Evolutionary conservation across 2,888 invertebrate species (phyloP), one percentile per base, ranked within the genome.

Genomic region (Ornithoptera priamus): DNA sequence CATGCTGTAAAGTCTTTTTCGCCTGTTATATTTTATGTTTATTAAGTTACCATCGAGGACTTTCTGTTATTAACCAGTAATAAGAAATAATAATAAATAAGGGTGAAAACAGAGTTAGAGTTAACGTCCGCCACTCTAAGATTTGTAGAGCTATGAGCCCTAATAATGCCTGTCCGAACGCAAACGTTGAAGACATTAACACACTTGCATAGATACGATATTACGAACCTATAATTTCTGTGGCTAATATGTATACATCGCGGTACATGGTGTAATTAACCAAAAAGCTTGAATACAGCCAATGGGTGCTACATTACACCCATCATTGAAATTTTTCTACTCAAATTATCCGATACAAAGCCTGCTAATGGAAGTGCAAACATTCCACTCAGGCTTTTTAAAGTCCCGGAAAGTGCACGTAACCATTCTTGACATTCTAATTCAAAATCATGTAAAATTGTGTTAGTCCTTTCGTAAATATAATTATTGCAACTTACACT

Each of bases 191-290:
- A 56, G 95, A 95, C 73, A 95, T 93, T 61, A 95, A 88, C 46
- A 95, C 95, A 72, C 96, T 95, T 20, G 95, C 95, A 59, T 96
- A 86, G 2, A 96, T 96, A 53, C 97, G 93, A 68, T 94, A 94
- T 74, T 93, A 94, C 30, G 96, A 95, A 0, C 96, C 96, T 18
- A 97, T 96, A 76, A 97, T 87, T 88, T 97, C 97, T 75, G 97
- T 94, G 46, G 95, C 96, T 93, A 90, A 72, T 84, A 93, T 89
- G 72, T 92, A 92, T n/a, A 83, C 85, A 15, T 91, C 90, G 72
- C 90, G 90, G 67, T 90, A 91, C 91, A 91, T 91, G 3, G 82
- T 78, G 65, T 90, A 90, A 75, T 89, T 91, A 2, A 90, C 81
- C 2, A 90, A 91, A 74, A 90, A 90, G n/a, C 85, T 70, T 89